Percentiles rank a stretch among this genome's conserved stretches.
These are phyloP conservation scores for Thelaira solivaga DNA, from an alignment of 2,888 invertebrate species.

Conservation along the genomic window DNA sequence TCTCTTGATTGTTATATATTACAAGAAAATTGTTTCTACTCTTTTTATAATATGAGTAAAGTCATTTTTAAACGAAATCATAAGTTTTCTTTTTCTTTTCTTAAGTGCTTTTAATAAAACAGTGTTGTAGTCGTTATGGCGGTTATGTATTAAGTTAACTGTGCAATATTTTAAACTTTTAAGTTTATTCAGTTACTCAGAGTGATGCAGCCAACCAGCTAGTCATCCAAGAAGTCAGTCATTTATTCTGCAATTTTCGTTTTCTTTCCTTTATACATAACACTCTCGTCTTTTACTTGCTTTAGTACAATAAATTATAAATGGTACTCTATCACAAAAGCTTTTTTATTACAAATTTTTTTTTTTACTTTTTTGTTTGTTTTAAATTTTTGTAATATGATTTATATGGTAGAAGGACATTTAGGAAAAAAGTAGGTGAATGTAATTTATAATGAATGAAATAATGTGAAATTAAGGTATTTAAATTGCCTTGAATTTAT, in stretches of 20 bases:
- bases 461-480: constrained; percentile 46
- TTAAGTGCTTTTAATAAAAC: not conserved
- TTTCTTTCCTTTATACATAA: constrained; percentile 10
- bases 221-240: not conserved
- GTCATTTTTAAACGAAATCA: constrained; percentile 12
- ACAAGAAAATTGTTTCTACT: constrained; percentile 37
- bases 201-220: not conserved
- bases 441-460: constrained; percentile 32
- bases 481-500: constrained; percentile 30
- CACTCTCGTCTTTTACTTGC: not conserved
- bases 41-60: not conserved
- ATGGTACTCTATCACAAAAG: constrained; percentile 55
- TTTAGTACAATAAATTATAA: constrained; percentile 47
- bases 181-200: constrained; percentile 9
- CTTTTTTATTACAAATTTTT: not conserved
- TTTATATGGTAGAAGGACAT: constrained; percentile 34
- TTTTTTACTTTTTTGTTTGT: not conserved
- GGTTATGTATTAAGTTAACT: constrained; percentile 13
- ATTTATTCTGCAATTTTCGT: constrained; percentile 5
- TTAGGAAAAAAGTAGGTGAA: constrained; percentile 34
- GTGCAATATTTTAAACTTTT: constrained; percentile 36
- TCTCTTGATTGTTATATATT: constrained; percentile 58
- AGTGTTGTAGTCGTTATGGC: not conserved
- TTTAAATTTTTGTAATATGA: constrained; percentile 17
- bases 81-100: not conserved